Evolutionary conservation across 2,113 vertebrate species (phyloP).

Genomic region (Mirounga angustirostris): DNA sequence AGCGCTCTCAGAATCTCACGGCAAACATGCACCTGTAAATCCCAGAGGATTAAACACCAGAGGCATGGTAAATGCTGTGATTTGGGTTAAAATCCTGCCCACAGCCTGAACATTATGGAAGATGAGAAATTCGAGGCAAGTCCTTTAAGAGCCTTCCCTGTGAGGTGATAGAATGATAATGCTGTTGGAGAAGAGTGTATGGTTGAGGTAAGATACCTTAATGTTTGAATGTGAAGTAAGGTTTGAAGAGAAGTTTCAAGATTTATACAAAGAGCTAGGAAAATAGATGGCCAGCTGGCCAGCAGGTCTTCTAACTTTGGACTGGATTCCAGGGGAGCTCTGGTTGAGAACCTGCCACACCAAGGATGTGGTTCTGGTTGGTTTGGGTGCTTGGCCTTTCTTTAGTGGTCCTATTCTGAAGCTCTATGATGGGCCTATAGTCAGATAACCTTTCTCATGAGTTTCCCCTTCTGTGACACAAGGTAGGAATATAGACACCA

Average conservation of each 20-base stretch:
- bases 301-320: background rate
- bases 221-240: background rate
- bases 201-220: background rate
- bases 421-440: fast-evolving
- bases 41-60: background rate
- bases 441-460: too few species aligned
- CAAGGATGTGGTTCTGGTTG: background rate
- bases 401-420: background rate
- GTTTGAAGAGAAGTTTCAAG: background rate
- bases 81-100: background rate
- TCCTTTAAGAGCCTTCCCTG: background rate
- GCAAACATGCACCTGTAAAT: background rate
- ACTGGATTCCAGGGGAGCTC: background rate
- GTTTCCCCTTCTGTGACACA: background rate
- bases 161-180: too few species aligned
- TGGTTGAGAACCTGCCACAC: background rate
- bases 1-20: background rate
- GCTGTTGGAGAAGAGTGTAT: background rate
- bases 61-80: background rate
- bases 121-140: background rate
- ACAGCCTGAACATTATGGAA: background rate
- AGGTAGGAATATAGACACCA: background rate
- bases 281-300: background rate
- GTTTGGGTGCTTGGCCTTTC: background rate
- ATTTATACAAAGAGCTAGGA: background rate